phyloP scores from a whole-genome alignment of 2,113 vertebrate species.

The Vulpes ferrilata region DNA sequence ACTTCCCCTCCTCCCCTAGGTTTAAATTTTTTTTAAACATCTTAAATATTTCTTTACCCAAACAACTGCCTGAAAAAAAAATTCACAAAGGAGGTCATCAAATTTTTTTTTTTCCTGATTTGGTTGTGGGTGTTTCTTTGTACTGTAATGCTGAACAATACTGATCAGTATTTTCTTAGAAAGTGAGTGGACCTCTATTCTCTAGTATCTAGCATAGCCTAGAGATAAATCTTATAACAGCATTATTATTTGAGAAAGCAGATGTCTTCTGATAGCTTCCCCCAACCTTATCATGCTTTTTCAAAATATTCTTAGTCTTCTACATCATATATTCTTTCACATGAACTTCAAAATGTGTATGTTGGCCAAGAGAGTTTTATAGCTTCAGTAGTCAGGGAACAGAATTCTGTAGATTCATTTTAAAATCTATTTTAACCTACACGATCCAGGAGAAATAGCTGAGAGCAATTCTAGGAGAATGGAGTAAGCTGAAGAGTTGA shows the following conservation, averaged over 20 bases:
- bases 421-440: slow-evolving; percentile 44
- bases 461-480: not conserved
- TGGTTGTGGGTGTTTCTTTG: not conserved
- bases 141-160: not conserved
- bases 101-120: not conserved
- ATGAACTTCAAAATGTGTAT: not conserved
- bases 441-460: not conserved
- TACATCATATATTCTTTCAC: not conserved
- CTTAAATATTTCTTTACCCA: slow-evolving; percentile 11
- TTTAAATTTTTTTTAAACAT: not conserved
- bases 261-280: not conserved
- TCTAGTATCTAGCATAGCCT: not conserved
- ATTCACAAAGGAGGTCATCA: not conserved
- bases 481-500: not conserved
- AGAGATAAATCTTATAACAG: not conserved
- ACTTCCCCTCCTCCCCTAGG: not conserved
- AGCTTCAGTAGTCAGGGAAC: not conserved
- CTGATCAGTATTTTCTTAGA: slow-evolving; percentile 21
- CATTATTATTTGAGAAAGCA: not conserved
- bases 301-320: slow-evolving; percentile 37
- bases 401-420: not conserved
- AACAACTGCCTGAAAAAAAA: not conserved
- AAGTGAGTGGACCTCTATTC: not conserved
- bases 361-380: not conserved
- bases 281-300: not conserved